A percentile compares a stretch with the other conserved stretches of the same genome.
Conservation (phyloP, 2,888 invertebrate genomes). For the Geophilus truncorum region DNA sequence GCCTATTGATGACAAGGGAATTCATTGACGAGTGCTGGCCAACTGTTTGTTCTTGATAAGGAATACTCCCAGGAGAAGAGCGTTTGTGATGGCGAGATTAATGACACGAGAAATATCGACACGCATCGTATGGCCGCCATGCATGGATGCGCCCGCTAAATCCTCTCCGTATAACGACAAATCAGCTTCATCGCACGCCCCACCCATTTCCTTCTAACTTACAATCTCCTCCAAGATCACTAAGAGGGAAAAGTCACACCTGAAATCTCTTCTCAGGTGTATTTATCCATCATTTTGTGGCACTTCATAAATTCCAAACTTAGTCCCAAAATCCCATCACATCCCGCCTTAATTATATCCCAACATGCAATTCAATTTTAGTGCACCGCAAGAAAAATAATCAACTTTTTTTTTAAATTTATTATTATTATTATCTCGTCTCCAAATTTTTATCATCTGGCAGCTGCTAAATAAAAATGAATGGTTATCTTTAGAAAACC, state of each 20-base stretch:
- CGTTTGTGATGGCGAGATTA: slow-evolving; percentile 15
- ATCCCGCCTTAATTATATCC: background rate
- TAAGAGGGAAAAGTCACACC: background rate
- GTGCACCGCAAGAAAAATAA: background rate
- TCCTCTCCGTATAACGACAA: slow-evolving; percentile 13
- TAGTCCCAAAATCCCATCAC: background rate
- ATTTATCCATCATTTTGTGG: background rate
- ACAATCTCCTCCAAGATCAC: background rate
- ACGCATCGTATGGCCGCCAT: slow-evolving; percentile 11
- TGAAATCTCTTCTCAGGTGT: background rate
- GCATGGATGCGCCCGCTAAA: background rate
- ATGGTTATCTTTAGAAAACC: background rate
- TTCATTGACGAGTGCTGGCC: background rate
- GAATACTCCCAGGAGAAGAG: background rate
- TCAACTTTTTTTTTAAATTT: background rate
- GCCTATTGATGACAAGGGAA: slow-evolving; percentile 16
- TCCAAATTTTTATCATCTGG: background rate
- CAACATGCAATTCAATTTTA: background rate
- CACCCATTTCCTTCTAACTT: background rate
- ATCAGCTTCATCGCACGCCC: background rate
- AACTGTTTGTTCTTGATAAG: slow-evolving; percentile 20
- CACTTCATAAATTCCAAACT: background rate
- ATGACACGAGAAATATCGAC: slow-evolving; percentile 20
- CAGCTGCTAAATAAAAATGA: background rate
- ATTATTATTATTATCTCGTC: too few species aligned